Conservation (phyloP, 2,113 vertebrate genomes). For the Xiphias gladius region DNA sequence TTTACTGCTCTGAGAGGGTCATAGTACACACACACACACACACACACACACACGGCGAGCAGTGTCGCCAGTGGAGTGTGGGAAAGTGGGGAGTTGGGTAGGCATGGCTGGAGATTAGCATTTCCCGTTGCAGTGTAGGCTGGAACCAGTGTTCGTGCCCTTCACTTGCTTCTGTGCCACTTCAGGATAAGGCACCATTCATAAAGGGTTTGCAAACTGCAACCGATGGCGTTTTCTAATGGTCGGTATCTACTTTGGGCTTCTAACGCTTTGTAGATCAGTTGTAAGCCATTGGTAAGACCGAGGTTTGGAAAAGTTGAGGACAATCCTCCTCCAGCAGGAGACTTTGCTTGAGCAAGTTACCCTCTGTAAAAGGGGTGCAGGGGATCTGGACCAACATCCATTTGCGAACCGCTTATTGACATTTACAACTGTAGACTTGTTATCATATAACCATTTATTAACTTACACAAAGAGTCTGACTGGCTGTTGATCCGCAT, state of each 20-base stretch:
- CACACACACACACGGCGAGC: neutral
- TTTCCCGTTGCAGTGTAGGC: slow-evolving; percentile 4
- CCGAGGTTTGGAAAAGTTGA: no score
- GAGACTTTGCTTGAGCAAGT: no score
- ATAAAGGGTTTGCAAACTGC: neutral
- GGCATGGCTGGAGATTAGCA: slow-evolving; percentile 54
- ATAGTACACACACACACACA: slow-evolving; percentile 52
- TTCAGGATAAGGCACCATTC: neutral
- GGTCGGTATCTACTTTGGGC: neutral
- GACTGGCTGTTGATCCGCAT: no score
- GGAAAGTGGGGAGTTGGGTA: slow-evolving; percentile 30
- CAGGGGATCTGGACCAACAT: no score
- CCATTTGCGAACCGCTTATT: no score
- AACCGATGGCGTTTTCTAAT: neutral
- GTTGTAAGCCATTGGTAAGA: no score
- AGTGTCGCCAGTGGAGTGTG: slow-evolving; percentile 65
- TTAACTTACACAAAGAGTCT: no score
- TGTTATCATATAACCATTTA: no score
- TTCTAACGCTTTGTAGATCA: no score
- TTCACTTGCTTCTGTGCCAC: neutral
- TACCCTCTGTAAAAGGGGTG: no score
- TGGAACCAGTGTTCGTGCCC: neutral
- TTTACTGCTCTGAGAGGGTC: slow-evolving; percentile 34
- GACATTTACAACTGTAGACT: no score
- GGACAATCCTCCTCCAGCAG: no score